Conservation (phyloP, 2,888 invertebrate genomes). For the Belgica antarctica region DNA sequence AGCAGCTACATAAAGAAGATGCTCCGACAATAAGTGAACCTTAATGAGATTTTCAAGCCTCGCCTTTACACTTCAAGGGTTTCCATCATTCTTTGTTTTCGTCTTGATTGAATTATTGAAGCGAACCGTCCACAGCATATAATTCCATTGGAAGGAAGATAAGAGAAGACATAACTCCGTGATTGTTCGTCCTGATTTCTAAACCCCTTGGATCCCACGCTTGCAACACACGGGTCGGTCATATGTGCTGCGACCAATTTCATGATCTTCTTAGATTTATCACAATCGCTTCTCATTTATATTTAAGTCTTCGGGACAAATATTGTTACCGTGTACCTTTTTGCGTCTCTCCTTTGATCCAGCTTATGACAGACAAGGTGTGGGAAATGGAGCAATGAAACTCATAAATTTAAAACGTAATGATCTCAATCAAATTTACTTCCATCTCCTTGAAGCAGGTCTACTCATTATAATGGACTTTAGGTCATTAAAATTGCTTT, state of each 20-base stretch:
- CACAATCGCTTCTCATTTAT: constrained; percentile 1
- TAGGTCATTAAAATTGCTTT: background rate
- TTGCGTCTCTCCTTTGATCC: background rate
- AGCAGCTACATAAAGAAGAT: background rate
- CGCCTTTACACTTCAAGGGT: no score
- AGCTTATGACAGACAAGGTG: background rate
- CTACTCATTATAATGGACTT: background rate
- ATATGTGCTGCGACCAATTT: background rate
- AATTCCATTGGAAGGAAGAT: no score
- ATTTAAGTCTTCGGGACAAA: constrained; percentile 15
- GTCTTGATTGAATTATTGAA: background rate
- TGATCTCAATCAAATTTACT: constrained; percentile 20
- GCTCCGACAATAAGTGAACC: background rate
- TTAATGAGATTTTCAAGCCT: constrained; percentile 15
- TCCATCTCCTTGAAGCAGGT: background rate
- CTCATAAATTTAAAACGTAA: background rate
- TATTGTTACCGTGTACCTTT: background rate
- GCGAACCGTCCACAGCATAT: no score
- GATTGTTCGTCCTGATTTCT: background rate
- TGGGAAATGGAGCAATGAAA: background rate
- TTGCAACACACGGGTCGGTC: background rate
- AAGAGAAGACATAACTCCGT: background rate
- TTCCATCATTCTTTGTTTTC: background rate
- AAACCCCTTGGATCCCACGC: background rate
- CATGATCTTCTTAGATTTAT: background rate